Evolutionary conservation across 2,888 invertebrate genomes (phyloP).

Genomic region (Hydraecia micacea): DNA sequence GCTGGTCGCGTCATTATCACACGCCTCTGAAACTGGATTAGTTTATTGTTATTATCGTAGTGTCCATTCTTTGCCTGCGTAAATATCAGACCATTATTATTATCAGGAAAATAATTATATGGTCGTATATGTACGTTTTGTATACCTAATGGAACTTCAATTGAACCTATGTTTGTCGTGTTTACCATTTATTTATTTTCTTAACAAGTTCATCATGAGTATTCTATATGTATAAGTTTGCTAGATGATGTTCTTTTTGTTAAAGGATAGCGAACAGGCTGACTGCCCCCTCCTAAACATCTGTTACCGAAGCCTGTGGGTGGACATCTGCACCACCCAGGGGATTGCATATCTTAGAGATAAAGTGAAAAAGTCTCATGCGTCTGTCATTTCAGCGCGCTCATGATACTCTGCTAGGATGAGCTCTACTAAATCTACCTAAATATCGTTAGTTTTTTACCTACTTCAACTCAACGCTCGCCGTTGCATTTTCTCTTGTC

Average conservation of each 20-base stretch:
- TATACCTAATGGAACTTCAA: slow-evolving; percentile 14
- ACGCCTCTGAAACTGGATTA: slow-evolving; percentile 85
- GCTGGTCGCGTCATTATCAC: slow-evolving; percentile 85
- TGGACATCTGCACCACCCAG: slow-evolving; percentile 16
- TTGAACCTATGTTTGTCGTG: background rate
- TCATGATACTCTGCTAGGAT: slow-evolving; percentile 7
- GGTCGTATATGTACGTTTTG: slow-evolving; percentile 16
- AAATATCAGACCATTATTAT: slow-evolving; percentile 68
- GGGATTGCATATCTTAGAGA: slow-evolving; percentile 26
- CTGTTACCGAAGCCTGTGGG: slow-evolving; percentile 15
- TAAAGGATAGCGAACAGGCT: background rate
- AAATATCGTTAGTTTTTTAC: background rate
- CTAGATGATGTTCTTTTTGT: background rate
- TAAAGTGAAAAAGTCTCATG: slow-evolving; percentile 20
- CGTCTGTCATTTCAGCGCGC: slow-evolving; percentile 13
- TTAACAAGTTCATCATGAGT: background rate
- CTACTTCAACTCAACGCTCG: background rate
- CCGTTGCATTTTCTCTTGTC: background rate
- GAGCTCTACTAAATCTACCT: slow-evolving; percentile 13
- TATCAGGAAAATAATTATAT: slow-evolving; percentile 74
- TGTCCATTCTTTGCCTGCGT: slow-evolving; percentile 76
- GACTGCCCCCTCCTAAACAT: background rate
- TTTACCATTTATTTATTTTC: slow-evolving; percentile 9
- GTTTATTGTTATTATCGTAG: slow-evolving; percentile 84
- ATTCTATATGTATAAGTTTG: slow-evolving; percentile 4